A percentile compares a stretch with the other conserved stretches of the same genome.
Conservation (phyloP, 2,888 invertebrate species). For the Gymnoscelis rufifasciata region DNA sequence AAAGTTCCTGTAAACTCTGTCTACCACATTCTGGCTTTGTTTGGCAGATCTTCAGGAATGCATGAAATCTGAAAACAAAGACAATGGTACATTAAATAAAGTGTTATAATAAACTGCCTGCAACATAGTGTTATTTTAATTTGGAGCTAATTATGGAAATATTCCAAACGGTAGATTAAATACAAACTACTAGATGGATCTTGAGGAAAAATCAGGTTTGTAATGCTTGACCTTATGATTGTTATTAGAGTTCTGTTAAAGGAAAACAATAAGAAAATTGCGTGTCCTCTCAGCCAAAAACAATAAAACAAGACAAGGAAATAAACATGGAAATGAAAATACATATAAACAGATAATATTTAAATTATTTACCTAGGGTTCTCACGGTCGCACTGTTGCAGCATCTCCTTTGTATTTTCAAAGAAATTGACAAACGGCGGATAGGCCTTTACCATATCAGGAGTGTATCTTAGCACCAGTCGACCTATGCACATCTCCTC, state of each 20-base stretch:
- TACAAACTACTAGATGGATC: not conserved
- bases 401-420: conserved; percentile 96
- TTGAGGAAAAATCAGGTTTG: too few species aligned
- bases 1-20: conserved; percentile 95
- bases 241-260: not conserved
- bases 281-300: too few species aligned
- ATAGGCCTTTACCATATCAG: conserved; percentile 94
- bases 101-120: conserved; percentile 5
- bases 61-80: conserved; percentile 86
- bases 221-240: too few species aligned
- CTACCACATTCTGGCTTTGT: conserved; percentile 97
- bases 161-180: not conserved
- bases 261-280: not conserved
- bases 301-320: too few species aligned
- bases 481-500: conserved; percentile 93
- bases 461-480: conserved; percentile 91
- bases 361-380: conserved; percentile 88
- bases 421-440: conserved; percentile 99
- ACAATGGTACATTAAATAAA: conserved; percentile 15
- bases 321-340: too few species aligned
- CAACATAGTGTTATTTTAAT: not conserved
- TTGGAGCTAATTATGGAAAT: conserved; percentile 1
- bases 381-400: conserved; percentile 92
- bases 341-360: too few species aligned
- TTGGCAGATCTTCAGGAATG: conserved; percentile 97